Percentiles rank a stretch among this genome's conserved stretches.
Conservation (phyloP, 92 coral and sea anemone genomes). For the Umimayanthus chanpuru region DNA sequence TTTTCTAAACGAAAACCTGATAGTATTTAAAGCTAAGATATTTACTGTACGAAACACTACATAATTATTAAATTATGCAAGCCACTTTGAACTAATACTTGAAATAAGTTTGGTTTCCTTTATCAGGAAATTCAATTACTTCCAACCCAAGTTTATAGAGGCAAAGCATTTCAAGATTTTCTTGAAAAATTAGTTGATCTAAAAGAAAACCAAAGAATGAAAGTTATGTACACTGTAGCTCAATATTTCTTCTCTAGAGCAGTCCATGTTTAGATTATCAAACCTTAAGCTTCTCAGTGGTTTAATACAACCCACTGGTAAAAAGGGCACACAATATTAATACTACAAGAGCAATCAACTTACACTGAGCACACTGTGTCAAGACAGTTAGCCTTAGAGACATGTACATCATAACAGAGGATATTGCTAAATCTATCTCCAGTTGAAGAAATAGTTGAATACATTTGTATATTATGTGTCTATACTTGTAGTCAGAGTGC, state of each 20-base stretch:
- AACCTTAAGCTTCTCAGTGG: too few relatives aligned
- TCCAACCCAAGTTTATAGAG: not conserved
- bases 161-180: not conserved
- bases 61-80: too few relatives aligned
- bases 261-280: too few relatives aligned
- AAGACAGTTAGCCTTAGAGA: not conserved
- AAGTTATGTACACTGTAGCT: too few relatives aligned
- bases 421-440: not conserved
- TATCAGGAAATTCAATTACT: not conserved
- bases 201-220: too few relatives aligned
- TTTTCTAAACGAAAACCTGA: too few relatives aligned
- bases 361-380: not conserved
- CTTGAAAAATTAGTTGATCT: too few relatives aligned
- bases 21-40: too few relatives aligned
- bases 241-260: too few relatives aligned
- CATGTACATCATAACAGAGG: not conserved
- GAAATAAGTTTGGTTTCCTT: not conserved
- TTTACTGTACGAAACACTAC: too few relatives aligned
- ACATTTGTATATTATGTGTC: not conserved
- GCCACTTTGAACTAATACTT: too few relatives aligned
- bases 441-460: not conserved
- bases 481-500: not conserved
- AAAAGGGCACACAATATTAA: not conserved
- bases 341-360: not conserved
- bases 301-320: too few relatives aligned